Percentiles rank a stretch among this genome's conserved stretches.
Conservation (phyloP, 2,113 vertebrate genomes). For the Morone saxatilis region DNA sequence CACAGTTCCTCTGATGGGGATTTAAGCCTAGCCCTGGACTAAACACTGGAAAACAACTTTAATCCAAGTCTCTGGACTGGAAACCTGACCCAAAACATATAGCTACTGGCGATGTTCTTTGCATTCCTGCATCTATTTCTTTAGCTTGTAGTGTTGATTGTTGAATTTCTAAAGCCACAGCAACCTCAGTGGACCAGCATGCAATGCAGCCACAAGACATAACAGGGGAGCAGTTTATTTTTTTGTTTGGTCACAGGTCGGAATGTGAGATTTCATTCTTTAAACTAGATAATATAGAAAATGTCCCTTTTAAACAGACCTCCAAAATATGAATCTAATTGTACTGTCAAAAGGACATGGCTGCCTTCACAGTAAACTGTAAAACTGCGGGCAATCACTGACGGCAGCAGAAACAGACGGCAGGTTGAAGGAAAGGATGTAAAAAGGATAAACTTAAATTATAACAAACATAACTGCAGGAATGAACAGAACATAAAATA, state of each 20-base stretch:
- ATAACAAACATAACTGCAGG: slow-evolving; percentile 17
- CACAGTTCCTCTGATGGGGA: not conserved
- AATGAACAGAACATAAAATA: slow-evolving; percentile 23
- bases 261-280: not conserved
- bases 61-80: not conserved
- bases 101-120: not conserved
- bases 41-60: not conserved
- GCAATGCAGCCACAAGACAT: not conserved
- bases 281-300: not conserved
- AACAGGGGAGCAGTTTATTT: not conserved
- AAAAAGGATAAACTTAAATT: not conserved
- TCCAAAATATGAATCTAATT: not conserved
- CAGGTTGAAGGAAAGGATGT: not conserved
- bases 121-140: slow-evolving; percentile 12
- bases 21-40: not conserved
- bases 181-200: not conserved
- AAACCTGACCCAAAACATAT: not conserved
- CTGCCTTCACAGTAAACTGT: not conserved
- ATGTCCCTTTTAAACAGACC: not conserved
- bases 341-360: not conserved
- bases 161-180: not conserved
- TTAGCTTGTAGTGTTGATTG: not conserved
- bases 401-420: not conserved
- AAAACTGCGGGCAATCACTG: not conserved
- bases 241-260: not conserved